Conservation (phyloP, 2,888 invertebrate species). For the Drosophila planitibia region DNA sequence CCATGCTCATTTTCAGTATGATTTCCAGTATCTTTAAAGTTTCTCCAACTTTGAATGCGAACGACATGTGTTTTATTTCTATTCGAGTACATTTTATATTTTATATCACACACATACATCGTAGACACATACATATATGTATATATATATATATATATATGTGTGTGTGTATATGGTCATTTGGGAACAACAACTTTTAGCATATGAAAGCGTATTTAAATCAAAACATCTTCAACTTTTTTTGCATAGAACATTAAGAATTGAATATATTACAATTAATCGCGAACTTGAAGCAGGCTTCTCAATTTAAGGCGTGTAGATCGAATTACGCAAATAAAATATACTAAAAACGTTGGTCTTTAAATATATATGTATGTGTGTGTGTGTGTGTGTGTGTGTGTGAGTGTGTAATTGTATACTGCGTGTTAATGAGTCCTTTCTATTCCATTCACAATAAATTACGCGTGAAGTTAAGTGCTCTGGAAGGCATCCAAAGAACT, state of each 20-base stretch:
- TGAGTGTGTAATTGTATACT: neutral
- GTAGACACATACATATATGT: neutral
- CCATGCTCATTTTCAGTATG: conserved; percentile 1
- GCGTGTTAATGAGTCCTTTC: conserved; percentile 49
- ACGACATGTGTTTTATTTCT: conserved; percentile 54
- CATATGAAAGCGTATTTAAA: neutral
- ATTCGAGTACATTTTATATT: neutral
- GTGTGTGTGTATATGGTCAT: neutral
- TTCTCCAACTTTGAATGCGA: conserved; percentile 22
- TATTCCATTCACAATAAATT: neutral
- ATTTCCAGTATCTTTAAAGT: conserved; percentile 36
- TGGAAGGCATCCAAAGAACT: conserved; percentile 39
- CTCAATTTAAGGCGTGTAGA: neutral
- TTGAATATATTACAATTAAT: neutral
- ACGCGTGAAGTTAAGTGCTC: conserved; percentile 50
- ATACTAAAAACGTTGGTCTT: neutral
- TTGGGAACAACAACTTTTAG: neutral
- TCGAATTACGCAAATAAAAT: neutral
- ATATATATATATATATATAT: neutral
- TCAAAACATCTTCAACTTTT: neutral
- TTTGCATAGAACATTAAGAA: neutral
- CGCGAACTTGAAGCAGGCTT: neutral
- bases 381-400: neutral
- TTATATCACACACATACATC: neutral
- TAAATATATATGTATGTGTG: neutral